These are phyloP conservation scores for Enteromius trimaculatus DNA, from an alignment of 2,797 vertebrate species.

Conservation along the genomic window DNA sequence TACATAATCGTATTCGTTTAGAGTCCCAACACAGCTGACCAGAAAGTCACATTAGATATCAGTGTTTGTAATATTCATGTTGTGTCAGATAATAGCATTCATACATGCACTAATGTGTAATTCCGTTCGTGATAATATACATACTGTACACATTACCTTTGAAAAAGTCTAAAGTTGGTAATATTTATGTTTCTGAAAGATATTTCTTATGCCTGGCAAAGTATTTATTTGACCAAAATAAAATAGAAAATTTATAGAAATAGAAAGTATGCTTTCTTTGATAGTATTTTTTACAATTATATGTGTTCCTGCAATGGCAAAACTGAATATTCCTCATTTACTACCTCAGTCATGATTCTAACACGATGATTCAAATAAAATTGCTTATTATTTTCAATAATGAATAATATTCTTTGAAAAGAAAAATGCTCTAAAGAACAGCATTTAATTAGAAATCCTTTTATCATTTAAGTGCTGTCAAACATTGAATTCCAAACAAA, in stretches of 20 bases:
- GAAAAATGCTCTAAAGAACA: not conserved
- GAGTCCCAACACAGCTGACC: not conserved
- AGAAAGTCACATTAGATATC: not conserved
- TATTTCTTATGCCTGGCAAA: not conserved
- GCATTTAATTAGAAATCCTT: not conserved
- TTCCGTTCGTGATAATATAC: not conserved
- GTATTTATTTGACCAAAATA: not conserved
- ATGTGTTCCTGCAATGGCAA: not conserved
- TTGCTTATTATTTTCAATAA: not conserved
- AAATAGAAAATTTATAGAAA: not conserved
- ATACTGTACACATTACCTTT: not conserved
- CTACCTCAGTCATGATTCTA: not conserved
- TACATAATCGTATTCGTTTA: too few relatives aligned
- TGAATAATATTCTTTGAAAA: not conserved
- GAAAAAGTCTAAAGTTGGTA: not conserved
- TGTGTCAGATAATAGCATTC: not conserved
- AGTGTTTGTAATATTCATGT: not conserved
- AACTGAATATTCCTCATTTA: not conserved
- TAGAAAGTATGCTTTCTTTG: not conserved
- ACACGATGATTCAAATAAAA: not conserved
- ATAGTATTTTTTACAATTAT: not conserved
- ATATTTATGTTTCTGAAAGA: not conserved
- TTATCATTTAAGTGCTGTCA: not conserved
- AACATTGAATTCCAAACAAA: too few relatives aligned
- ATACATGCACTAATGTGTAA: not conserved